Percentiles rank a stretch among this genome's conserved stretches.
Conservation (phyloP, 35 echinoderm and acorn worm genomes). For the Antedon bifida region DNA sequence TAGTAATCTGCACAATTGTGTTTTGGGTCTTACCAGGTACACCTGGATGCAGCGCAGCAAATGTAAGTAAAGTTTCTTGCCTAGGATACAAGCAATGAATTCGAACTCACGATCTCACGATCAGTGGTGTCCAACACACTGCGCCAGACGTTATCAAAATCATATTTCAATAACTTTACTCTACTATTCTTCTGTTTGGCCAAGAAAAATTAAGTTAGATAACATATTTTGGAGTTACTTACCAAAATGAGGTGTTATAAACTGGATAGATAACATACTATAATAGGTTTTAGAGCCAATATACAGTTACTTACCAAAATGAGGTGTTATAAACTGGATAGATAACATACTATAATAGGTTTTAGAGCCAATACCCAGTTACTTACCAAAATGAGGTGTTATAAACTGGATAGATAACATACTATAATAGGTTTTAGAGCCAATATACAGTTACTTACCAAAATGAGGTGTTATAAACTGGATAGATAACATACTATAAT, state of each 20-base stretch:
- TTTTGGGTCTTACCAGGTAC: too few species aligned
- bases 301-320: not conserved
- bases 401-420: constrained; percentile 81
- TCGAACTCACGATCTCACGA: too few species aligned
- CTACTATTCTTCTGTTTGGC: too few species aligned
- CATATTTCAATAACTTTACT: too few species aligned
- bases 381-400: not conserved
- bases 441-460: not conserved
- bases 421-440: constrained; percentile 33
- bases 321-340: constrained; percentile 50
- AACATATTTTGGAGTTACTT: not conserved
- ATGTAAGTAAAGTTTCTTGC: too few species aligned
- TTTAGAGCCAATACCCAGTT: not conserved
- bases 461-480: constrained; percentile 30
- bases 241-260: constrained; percentile 12
- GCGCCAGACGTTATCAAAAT: too few species aligned
- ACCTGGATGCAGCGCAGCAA: too few species aligned
- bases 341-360: constrained; percentile 75
- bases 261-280: constrained; percentile 88
- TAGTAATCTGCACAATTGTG: too few species aligned
- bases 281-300: constrained; percentile 4
- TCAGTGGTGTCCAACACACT: too few species aligned
- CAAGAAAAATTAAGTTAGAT: too few species aligned
- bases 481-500: constrained; percentile 85
- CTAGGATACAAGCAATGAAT: too few species aligned